Conservation (phyloP, 1,140 invertebrate species). For the Chlorops oryzae region DNA sequence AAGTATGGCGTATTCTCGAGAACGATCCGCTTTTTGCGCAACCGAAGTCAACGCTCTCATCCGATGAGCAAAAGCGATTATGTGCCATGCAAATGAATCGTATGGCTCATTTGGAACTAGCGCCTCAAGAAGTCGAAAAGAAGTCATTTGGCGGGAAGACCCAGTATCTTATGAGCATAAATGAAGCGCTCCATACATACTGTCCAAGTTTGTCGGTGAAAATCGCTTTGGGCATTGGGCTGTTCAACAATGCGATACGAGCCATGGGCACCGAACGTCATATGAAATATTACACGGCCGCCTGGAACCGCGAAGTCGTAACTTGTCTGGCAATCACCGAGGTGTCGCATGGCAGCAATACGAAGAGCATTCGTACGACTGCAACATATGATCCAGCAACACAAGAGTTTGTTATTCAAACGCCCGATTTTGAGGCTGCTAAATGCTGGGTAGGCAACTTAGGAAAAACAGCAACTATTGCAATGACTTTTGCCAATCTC, state of each 20-base stretch:
- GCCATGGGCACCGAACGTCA: constrained; percentile 75
- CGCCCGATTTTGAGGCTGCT: constrained; percentile 87
- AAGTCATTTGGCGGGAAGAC: constrained; percentile 61
- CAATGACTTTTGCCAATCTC: constrained; percentile 83
- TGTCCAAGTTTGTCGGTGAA: constrained; percentile 65
- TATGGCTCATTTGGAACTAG: constrained; percentile 54
- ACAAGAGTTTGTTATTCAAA: constrained; percentile 80
- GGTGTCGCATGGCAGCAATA: constrained; percentile 89
- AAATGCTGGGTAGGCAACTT: constrained; percentile 94
- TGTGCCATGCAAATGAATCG: constrained; percentile 58
- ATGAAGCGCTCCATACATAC: constrained; percentile 61
- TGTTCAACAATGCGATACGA: constrained; percentile 63
- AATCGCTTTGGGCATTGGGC: constrained; percentile 58
- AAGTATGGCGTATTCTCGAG: constrained; percentile 73
- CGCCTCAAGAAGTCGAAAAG: constrained; percentile 53
- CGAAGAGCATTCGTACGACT: constrained; percentile 81
- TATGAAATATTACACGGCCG: constrained; percentile 60
- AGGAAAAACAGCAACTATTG: constrained; percentile 84
- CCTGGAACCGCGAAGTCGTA: constrained; percentile 63
- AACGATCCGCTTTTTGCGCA: constrained; percentile 73
- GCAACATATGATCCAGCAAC: constrained; percentile 76
- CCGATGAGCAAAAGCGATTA: constrained; percentile 67
- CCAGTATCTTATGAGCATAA: constrained; percentile 62
- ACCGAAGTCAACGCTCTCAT: constrained; percentile 51
- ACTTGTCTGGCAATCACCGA: constrained; percentile 89